Evolutionary conservation across 2,113 vertebrate genomes (phyloP).

Genomic region (Sceloporus undulatus): DNA sequence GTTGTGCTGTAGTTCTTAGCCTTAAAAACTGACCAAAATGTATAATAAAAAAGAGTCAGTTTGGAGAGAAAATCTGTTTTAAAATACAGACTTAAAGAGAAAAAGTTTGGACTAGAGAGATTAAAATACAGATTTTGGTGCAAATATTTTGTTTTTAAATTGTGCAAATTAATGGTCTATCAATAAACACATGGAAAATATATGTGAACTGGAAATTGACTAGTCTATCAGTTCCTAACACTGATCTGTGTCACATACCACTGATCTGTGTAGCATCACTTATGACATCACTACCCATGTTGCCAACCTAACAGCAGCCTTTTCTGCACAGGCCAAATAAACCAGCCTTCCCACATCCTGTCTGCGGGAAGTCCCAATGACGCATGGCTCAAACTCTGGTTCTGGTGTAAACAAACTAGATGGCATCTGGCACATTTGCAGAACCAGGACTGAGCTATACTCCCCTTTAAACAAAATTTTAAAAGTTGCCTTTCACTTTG

Average conservation of each 20-base stretch:
- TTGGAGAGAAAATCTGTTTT: neutral
- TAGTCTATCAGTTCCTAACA: neutral
- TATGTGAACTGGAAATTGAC: neutral
- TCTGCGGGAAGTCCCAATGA: too few relatives aligned
- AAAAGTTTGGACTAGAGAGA: neutral
- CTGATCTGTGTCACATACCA: neutral
- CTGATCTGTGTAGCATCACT: neutral
- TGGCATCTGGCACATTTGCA: too few relatives aligned
- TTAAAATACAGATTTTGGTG: neutral
- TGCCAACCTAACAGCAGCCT: too few relatives aligned
- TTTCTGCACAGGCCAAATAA: too few relatives aligned
- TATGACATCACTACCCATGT: neutral
- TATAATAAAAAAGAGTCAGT: too few relatives aligned
- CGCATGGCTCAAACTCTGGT: too few relatives aligned
- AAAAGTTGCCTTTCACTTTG: too few relatives aligned
- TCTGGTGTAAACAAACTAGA: too few relatives aligned
- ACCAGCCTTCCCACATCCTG: too few relatives aligned
- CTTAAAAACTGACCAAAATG: neutral
- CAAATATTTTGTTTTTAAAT: neutral
- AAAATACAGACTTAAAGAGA: neutral
- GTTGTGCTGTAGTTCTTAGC: neutral
- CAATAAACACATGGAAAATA: neutral
- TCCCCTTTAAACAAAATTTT: too few relatives aligned
- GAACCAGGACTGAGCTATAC: too few relatives aligned
- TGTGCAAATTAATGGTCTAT: neutral